Conservation (phyloP, 2,888 invertebrate genomes). For the Leucoptera coffeella region DNA sequence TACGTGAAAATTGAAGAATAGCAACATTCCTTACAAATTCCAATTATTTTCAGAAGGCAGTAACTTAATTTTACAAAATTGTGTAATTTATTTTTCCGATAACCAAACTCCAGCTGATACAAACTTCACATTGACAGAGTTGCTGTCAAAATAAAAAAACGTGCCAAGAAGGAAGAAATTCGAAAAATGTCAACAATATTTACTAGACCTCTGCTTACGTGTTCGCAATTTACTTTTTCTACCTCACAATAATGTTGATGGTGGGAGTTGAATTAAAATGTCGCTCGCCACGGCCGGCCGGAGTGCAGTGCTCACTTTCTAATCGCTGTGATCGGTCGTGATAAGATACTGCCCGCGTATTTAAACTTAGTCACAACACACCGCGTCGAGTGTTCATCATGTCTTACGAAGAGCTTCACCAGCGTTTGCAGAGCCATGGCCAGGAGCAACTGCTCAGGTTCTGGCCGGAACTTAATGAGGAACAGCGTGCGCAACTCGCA, state of each 20-base stretch:
- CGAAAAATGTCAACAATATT: constrained; percentile 13
- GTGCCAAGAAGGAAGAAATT: too few species aligned
- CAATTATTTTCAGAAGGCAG: too few species aligned
- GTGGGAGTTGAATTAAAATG: constrained; percentile 38
- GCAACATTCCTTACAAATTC: too few species aligned
- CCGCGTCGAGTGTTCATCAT: constrained; percentile 14
- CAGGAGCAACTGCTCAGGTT: constrained; percentile 80
- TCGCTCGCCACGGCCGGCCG: constrained; percentile 14
- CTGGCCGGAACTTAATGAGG: constrained; percentile 65
- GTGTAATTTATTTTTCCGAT: too few species aligned
- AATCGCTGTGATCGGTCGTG: constrained; percentile 25
- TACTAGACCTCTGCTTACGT: constrained; percentile 22
- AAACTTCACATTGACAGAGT: too few species aligned
- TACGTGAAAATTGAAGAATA: too few species aligned
- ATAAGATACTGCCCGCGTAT: constrained; percentile 9
- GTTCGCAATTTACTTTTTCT: constrained; percentile 27
- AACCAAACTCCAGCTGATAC: too few species aligned
- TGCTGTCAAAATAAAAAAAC: too few species aligned
- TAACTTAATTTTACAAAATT: too few species aligned
- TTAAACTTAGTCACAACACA: neutral
- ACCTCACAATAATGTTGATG: constrained; percentile 16
- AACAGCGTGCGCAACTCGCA: constrained; percentile 53
- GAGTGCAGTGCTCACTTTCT: constrained; percentile 40
- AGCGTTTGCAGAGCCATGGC: constrained; percentile 53
- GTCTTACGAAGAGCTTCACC: constrained; percentile 47